phyloP scores from a whole-genome alignment of 2,113 vertebrate genomes.

The Thermophis baileyi region DNA sequence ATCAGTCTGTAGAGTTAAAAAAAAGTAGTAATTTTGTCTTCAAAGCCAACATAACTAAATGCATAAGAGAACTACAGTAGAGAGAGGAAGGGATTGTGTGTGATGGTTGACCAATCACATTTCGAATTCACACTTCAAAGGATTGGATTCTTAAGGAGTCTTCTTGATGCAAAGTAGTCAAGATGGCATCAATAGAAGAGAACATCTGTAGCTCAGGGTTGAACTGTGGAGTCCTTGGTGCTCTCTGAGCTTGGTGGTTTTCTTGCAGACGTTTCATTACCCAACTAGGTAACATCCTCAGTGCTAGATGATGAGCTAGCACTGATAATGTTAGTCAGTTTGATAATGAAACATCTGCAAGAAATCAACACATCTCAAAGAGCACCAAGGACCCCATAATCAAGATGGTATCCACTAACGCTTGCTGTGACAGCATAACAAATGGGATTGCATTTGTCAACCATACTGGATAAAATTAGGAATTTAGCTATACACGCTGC shows the following conservation, averaged over 20 bases:
- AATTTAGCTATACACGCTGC: background rate
- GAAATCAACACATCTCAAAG: too few species aligned
- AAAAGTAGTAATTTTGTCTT: background rate
- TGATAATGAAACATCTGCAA: too few species aligned
- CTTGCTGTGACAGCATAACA: background rate
- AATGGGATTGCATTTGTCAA: background rate
- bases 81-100: background rate
- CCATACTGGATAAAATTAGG: background rate
- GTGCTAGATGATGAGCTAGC: too few species aligned
- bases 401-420: background rate
- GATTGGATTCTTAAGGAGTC: background rate
- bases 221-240: too few species aligned
- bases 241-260: too few species aligned
- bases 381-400: background rate
- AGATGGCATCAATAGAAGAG: background rate
- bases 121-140: background rate
- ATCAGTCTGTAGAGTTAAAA: background rate
- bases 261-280: too few species aligned
- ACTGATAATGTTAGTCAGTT: too few species aligned
- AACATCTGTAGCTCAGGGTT: too few species aligned
- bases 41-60: background rate
- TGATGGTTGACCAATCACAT: background rate
- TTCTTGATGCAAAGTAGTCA: background rate
- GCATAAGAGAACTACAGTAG: background rate
- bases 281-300: too few species aligned